Conservation (phyloP, 2,113 vertebrate species). For the Trichomycterus rosablanca region DNA sequence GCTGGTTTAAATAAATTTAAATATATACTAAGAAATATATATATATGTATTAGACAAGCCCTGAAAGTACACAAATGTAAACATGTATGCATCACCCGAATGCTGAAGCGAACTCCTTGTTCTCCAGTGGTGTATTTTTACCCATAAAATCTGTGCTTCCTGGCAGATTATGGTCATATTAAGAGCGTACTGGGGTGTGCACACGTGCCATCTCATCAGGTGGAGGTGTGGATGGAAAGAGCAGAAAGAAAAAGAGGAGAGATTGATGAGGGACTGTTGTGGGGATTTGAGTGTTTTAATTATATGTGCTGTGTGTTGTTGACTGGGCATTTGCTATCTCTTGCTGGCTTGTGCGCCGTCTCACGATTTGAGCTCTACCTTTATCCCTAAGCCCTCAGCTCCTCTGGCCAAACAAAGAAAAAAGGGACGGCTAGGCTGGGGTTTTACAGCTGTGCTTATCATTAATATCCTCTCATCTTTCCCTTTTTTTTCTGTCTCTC, state of each 20-base stretch:
- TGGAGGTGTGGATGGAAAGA: constrained; percentile 29
- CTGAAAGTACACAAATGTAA: too few species aligned
- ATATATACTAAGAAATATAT: too few species aligned
- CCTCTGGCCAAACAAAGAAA: constrained; percentile 75
- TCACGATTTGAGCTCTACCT: constrained; percentile 74
- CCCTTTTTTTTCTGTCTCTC: constrained; percentile 57
- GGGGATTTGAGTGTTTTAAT: constrained; percentile 75
- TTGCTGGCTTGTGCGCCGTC: constrained; percentile 67
- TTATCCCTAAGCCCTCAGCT: constrained; percentile 75
- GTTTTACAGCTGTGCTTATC: constrained; percentile 69
- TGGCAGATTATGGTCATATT: constrained; percentile 53
- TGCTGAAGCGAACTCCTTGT: constrained; percentile 42
- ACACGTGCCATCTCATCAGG: constrained; percentile 30
- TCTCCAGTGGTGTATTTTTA: constrained; percentile 51
- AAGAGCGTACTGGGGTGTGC: constrained; percentile 23
- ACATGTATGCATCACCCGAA: too few species aligned
- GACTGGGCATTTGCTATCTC: constrained; percentile 67
- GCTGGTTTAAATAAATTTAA: too few species aligned
- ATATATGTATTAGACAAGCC: too few species aligned
- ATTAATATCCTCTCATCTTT: constrained; percentile 74
- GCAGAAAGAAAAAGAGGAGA: constrained; percentile 55
- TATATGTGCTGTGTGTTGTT: constrained; percentile 65
- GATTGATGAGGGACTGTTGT: constrained; percentile 68
- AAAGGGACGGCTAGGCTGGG: constrained; percentile 62
- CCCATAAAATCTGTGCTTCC: constrained; percentile 53